Percentiles rank a stretch among this genome's conserved stretches.
These are phyloP conservation scores for Heliconius ismenius DNA, from an alignment of 2,888 invertebrate species.

Conservation along the genomic window DNA sequence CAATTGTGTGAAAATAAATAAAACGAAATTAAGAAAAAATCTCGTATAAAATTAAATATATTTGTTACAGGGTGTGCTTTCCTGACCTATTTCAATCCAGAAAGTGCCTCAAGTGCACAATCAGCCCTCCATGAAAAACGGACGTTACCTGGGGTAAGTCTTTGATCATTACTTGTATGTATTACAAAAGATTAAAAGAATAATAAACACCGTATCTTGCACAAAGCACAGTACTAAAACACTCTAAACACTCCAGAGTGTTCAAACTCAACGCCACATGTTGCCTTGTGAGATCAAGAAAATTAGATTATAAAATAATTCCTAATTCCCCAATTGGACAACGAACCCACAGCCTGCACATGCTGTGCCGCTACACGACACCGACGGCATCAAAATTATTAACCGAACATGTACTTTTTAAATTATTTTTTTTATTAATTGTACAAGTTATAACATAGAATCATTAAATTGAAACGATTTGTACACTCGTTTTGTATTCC, in stretches of 20 bases:
- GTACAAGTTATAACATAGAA: background rate
- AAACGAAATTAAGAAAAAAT: too few relatives aligned
- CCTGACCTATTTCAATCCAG: conserved; percentile 98
- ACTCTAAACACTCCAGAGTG: too few relatives aligned
- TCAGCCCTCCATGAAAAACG: conserved; percentile 98
- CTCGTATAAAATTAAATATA: background rate
- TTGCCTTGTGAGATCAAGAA: too few relatives aligned
- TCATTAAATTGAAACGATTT: conserved; percentile 20
- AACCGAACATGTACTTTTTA: background rate
- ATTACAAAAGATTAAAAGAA: too few relatives aligned
- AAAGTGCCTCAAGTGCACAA: conserved; percentile 96
- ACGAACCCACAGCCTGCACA: background rate
- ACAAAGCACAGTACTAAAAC: too few relatives aligned
- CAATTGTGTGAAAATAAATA: too few relatives aligned
- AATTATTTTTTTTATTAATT: background rate
- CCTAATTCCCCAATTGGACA: background rate
- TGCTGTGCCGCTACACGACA: background rate
- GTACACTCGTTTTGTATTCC: conserved; percentile 19
- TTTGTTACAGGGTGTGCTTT: conserved; percentile 94
- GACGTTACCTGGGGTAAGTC: conserved; percentile 98
- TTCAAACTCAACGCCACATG: too few relatives aligned
- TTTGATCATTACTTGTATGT: background rate
- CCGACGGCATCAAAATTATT: background rate
- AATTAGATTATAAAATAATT: too few relatives aligned
- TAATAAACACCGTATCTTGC: too few relatives aligned